These are phyloP conservation scores for Kryptolebias marmoratus DNA, from an alignment of 2,113 vertebrate genomes.

Conservation along the genomic window DNA sequence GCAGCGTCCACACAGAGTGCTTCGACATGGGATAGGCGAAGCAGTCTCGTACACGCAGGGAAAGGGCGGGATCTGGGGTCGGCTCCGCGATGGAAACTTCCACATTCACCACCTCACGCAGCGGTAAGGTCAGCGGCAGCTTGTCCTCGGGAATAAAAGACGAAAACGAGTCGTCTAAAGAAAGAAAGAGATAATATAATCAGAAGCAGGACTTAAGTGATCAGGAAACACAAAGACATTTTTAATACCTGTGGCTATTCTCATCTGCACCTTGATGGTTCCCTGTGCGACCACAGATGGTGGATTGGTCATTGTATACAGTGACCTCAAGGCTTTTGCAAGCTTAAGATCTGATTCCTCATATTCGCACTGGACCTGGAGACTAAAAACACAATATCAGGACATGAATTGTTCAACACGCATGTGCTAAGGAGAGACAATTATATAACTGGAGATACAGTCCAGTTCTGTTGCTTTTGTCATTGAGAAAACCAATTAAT, in stretches of 20 bases:
- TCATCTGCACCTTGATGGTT: slow-evolving; percentile 70
- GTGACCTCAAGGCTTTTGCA: slow-evolving; percentile 33
- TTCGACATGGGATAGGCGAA: slow-evolving; percentile 74
- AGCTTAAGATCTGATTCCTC: slow-evolving; percentile 20
- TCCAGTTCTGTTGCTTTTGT: no score
- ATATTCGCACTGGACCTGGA: slow-evolving; percentile 70
- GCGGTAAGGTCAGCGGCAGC: slow-evolving; percentile 62
- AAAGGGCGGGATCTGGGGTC: slow-evolving; percentile 56
- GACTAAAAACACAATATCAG: slow-evolving; percentile 32
- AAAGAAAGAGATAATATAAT: neutral
- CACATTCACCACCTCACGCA: slow-evolving; percentile 62
- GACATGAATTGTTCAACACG: no score
- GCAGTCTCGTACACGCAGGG: slow-evolving; percentile 72
- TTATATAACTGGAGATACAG: no score
- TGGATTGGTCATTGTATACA: slow-evolving; percentile 51
- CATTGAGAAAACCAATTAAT: no score
- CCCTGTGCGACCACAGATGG: slow-evolving; percentile 64
- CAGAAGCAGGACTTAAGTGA: neutral
- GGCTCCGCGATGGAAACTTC: slow-evolving; percentile 70
- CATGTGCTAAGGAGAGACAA: no score
- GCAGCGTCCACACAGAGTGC: slow-evolving; percentile 76
- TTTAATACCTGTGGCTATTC: slow-evolving; percentile 70
- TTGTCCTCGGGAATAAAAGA: slow-evolving; percentile 64
- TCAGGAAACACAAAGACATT: neutral
- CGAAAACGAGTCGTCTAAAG: slow-evolving; percentile 70